phyloP scores from a whole-genome alignment of 1,140 invertebrate species.

The Drosophila athabasca region DNA sequence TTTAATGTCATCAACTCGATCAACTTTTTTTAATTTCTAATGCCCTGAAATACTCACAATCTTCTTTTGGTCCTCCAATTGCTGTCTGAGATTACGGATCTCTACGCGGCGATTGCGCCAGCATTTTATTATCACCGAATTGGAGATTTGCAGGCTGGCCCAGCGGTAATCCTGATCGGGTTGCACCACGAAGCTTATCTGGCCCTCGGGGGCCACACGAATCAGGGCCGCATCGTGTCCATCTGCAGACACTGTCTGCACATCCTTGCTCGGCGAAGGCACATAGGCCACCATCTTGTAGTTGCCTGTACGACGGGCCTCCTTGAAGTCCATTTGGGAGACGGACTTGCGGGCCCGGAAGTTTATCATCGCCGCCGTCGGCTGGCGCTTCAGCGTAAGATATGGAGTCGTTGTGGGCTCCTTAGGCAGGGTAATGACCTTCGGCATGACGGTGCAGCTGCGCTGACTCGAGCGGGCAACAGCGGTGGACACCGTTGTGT shows the following conservation, averaged over 20 bases:
- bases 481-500: constrained; percentile 45
- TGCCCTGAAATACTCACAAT: constrained; percentile 44
- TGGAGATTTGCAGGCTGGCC: constrained; percentile 73
- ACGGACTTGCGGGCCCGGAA: constrained; percentile 68
- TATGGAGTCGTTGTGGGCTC: constrained; percentile 33
- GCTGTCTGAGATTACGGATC: constrained; percentile 61
- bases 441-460: constrained; percentile 4
- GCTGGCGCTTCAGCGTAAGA: constrained; percentile 59
- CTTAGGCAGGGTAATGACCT: not conserved
- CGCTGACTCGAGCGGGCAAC: constrained; percentile 8
- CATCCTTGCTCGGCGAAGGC: constrained; percentile 23
- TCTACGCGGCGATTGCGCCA: constrained; percentile 68
- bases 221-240: constrained; percentile 37
- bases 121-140: constrained; percentile 70
- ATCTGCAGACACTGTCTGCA: not conserved
- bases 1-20: too few species aligned
- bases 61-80: constrained; percentile 60
- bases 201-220: constrained; percentile 16
- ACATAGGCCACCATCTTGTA: constrained; percentile 61
- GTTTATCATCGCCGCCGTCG: constrained; percentile 55
- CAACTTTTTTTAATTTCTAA: too few species aligned
- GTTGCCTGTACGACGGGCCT: constrained; percentile 59
- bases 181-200: constrained; percentile 47
- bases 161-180: constrained; percentile 58
- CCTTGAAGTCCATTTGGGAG: constrained; percentile 78